These are phyloP conservation scores for Octonoba sinensis DNA, from an alignment of 2,888 invertebrate species.

Conservation along the genomic window DNA sequence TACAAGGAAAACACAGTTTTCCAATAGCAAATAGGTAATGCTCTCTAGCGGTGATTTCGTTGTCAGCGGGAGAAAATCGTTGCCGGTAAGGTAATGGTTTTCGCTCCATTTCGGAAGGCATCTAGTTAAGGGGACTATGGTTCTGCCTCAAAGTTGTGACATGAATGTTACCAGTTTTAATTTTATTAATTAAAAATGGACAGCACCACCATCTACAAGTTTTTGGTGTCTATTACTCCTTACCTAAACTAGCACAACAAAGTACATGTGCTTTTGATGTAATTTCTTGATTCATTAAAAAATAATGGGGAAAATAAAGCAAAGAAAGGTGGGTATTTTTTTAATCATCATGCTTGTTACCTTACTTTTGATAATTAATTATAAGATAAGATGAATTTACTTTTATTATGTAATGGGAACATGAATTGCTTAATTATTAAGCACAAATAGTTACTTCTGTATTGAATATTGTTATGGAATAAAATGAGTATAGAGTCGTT, in stretches of 20 bases:
- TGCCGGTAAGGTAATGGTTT: too few species aligned
- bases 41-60: too few species aligned
- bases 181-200: conserved; percentile 4
- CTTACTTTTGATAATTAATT: conserved; percentile 4
- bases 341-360: conserved; percentile 9
- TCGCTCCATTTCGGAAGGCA: too few species aligned
- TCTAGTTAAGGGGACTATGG: too few species aligned
- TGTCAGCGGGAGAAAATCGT: too few species aligned
- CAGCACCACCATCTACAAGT: conserved; percentile 3
- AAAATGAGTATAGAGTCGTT: not conserved
- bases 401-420: conserved; percentile 8
- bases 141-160: not conserved
- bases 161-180: not conserved
- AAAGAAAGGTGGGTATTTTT: conserved; percentile 14
- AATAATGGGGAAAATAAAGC: conserved; percentile 6
- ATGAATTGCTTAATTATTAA: not conserved
- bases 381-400: conserved; percentile 5
- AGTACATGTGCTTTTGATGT: conserved; percentile 6
- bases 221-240: conserved; percentile 12
- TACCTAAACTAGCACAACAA: not conserved
- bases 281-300: not conserved
- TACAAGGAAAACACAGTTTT: too few species aligned
- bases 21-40: too few species aligned
- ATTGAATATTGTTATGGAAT: conserved; percentile 1
- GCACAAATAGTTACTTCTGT: not conserved